phyloP scores from a whole-genome alignment of 2,113 vertebrate species.

The Carollia perspicillata region DNA sequence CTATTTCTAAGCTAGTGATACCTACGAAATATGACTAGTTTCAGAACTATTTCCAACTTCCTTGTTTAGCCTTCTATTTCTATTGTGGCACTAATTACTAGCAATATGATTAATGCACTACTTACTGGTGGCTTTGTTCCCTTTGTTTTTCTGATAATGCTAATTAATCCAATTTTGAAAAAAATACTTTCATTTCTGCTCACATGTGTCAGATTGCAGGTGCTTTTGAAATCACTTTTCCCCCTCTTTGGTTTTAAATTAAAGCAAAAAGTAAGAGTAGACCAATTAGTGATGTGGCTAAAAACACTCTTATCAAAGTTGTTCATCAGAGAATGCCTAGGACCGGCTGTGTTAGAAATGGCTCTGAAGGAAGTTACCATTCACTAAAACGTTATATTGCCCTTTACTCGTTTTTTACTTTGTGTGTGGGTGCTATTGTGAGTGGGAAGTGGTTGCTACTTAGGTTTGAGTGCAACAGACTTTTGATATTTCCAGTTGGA shows the following conservation, averaged over 20 bases:
- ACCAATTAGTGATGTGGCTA: conserved; percentile 64
- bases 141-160: conserved; percentile 79
- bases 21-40: conserved; percentile 65
- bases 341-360: neutral
- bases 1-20: conserved; percentile 61
- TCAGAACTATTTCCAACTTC: conserved; percentile 70
- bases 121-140: conserved; percentile 79
- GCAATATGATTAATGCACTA: conserved; percentile 82
- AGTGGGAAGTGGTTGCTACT: neutral
- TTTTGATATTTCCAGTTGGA: neutral
- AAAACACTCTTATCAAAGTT: conserved; percentile 51
- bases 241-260: conserved; percentile 61
- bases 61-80: conserved; percentile 80
- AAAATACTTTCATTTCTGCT: conserved; percentile 70
- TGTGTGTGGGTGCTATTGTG: too few relatives aligned
- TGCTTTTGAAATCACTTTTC: conserved; percentile 61
- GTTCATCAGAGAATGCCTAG: conserved; percentile 5
- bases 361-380: neutral
- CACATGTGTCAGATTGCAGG: conserved; percentile 68
- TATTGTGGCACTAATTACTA: conserved; percentile 79
- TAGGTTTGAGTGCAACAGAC: neutral
- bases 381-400: conserved; percentile 8
- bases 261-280: conserved; percentile 62
- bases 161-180: conserved; percentile 82
- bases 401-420: neutral